A percentile compares a stretch with the other conserved stretches of the same genome.
Conservation (phyloP, 92 coral and sea anemone species). For the Palythoa grandis region DNA sequence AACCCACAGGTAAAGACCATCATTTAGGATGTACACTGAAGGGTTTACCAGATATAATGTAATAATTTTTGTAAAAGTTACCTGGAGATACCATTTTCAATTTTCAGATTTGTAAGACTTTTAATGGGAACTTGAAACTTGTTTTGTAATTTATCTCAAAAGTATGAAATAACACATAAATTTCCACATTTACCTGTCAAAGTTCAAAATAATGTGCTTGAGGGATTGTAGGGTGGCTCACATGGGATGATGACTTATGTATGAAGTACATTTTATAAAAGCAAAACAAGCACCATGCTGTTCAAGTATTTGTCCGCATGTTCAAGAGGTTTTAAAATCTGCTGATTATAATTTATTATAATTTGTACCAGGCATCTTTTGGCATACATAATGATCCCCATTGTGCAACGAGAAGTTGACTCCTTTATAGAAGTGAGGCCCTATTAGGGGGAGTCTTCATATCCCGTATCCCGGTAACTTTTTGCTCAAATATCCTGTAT, state of each 20-base stretch:
- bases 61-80: not conserved
- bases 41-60: not conserved
- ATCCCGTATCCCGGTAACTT: too few species aligned
- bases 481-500: too few species aligned
- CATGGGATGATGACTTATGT: not conserved
- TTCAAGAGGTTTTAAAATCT: not conserved
- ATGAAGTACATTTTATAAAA: not conserved
- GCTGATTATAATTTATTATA: not conserved
- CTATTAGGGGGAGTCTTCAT: too few species aligned
- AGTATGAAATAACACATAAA: too few species aligned
- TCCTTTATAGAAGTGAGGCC: too few species aligned
- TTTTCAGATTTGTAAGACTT: not conserved
- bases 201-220: constrained; percentile 1
- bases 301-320: not conserved
- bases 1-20: not conserved
- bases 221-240: not conserved
- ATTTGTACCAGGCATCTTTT: not conserved
- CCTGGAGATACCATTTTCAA: not conserved
- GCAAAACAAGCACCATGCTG: not conserved
- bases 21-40: not conserved
- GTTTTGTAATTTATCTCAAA: too few species aligned
- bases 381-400: too few species aligned
- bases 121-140: too few species aligned
- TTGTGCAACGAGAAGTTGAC: too few species aligned
- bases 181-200: not conserved